phyloP scores from a whole-genome alignment of 2,797 vertebrate genomes.

The Mareca penelope region DNA sequence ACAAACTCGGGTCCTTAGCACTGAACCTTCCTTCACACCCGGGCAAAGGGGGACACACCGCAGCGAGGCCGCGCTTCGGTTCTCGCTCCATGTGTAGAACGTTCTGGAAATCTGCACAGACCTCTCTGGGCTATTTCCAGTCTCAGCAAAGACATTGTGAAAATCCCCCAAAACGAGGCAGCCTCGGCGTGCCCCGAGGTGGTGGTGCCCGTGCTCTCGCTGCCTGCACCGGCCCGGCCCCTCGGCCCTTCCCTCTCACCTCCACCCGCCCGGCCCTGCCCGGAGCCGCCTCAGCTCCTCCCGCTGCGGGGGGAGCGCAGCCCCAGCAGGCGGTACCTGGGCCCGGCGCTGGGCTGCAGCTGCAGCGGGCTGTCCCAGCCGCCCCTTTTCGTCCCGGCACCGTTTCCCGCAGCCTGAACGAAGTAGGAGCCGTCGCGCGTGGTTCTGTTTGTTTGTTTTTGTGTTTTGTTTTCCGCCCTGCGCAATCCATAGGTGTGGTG shows the following conservation, averaged over 20 bases:
- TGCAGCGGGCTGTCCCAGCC: background rate
- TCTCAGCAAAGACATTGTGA: background rate
- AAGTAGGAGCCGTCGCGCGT: too few relatives aligned
- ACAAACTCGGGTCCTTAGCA: accelerated
- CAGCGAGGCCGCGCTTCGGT: accelerated
- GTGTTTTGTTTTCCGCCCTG: accelerated
- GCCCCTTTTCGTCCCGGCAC: background rate
- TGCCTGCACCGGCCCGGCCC: background rate
- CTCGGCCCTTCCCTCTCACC: background rate
- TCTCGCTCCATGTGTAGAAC: accelerated
- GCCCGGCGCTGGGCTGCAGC: background rate
- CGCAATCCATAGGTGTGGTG: accelerated
- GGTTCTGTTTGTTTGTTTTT: too few relatives aligned
- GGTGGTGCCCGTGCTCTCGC: accelerated
- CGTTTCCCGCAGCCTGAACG: background rate
- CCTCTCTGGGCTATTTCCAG: background rate
- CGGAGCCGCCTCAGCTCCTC: background rate
- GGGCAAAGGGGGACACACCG: too few relatives aligned
- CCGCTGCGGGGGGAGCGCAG: background rate
- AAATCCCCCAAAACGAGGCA: background rate
- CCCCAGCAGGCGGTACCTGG: background rate
- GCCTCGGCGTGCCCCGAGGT: background rate
- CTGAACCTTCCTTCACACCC: accelerated
- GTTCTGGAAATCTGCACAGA: background rate
- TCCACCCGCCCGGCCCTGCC: background rate